Evolutionary conservation across 2,888 invertebrate genomes (phyloP).

Genomic region (Furcula furcula): DNA sequence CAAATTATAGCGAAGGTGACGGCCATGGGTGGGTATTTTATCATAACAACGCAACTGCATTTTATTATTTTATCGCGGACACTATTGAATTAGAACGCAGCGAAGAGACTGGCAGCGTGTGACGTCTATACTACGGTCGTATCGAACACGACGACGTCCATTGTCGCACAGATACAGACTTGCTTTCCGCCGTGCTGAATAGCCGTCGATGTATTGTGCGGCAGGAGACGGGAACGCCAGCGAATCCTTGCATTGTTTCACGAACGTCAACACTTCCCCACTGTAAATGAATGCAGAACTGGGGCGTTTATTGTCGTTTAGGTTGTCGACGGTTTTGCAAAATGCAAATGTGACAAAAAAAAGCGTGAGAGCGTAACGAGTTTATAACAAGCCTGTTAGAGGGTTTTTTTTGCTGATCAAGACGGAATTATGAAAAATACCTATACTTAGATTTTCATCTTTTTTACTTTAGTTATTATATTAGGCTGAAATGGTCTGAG

Average conservation of each 20-base stretch:
- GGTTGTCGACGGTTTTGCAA: conserved; percentile 40
- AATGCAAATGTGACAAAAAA: conserved; percentile 46
- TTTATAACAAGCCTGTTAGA: conserved; percentile 35
- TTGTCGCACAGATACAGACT: conserved; percentile 33
- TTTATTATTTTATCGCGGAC: conserved; percentile 27
- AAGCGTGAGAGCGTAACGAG: conserved; percentile 27
- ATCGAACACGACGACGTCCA: conserved; percentile 39
- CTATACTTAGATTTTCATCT: too few species aligned
- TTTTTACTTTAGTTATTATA: too few species aligned
- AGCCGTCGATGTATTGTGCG: conserved; percentile 50
- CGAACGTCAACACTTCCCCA: conserved; percentile 55
- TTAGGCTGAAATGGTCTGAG: too few species aligned
- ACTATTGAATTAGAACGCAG: conserved; percentile 44
- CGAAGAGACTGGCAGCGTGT: conserved; percentile 32
- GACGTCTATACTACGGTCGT: conserved; percentile 25
- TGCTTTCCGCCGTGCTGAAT: conserved; percentile 32
- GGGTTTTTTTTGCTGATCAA: conserved; percentile 2
- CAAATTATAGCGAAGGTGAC: conserved; percentile 10
- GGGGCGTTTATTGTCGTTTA: conserved; percentile 50
- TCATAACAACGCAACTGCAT: conserved; percentile 19
- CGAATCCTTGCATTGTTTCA: conserved; percentile 54
- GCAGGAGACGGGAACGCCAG: conserved; percentile 33
- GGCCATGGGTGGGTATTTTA: conserved; percentile 13
- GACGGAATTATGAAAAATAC: neutral
- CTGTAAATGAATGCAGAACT: conserved; percentile 54